These are phyloP conservation scores for Plecotus auritus DNA, from an alignment of 2,113 vertebrate genomes.

Conservation along the genomic window DNA sequence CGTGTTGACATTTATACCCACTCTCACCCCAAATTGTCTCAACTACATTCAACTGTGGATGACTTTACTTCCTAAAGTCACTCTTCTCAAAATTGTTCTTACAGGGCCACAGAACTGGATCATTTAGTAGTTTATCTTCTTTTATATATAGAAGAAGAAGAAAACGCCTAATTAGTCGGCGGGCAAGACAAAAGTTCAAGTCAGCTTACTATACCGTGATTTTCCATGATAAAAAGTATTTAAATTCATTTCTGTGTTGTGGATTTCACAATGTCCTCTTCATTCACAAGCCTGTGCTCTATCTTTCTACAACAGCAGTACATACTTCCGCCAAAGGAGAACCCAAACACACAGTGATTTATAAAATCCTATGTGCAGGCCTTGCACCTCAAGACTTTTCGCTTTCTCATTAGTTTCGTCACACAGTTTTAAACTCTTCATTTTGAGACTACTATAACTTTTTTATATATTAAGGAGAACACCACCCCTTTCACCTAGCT, in stretches of 20 bases:
- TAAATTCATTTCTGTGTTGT: not conserved
- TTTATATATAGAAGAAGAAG: not conserved
- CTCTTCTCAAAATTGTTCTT: not conserved
- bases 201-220: not conserved
- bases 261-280: not conserved
- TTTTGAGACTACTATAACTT: not conserved
- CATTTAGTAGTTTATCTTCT: not conserved
- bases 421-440: not conserved
- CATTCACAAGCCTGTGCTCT: not conserved
- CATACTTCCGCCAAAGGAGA: not conserved
- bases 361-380: not conserved
- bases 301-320: not conserved
- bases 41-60: not conserved
- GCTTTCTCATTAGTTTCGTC: not conserved
- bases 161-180: not conserved
- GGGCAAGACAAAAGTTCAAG: not conserved
- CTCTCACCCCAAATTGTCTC: not conserved
- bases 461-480: not conserved
- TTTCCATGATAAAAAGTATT: not conserved
- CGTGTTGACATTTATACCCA: not conserved
- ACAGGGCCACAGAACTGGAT: not conserved
- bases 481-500: not conserved
- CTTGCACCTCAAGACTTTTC: not conserved
- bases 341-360: not conserved
- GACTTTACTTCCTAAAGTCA: not conserved